A percentile compares a stretch with the other conserved stretches of the same genome.
Conservation (phyloP, 2,797 vertebrate genomes). For the Microctenopoma lineatum region DNA sequence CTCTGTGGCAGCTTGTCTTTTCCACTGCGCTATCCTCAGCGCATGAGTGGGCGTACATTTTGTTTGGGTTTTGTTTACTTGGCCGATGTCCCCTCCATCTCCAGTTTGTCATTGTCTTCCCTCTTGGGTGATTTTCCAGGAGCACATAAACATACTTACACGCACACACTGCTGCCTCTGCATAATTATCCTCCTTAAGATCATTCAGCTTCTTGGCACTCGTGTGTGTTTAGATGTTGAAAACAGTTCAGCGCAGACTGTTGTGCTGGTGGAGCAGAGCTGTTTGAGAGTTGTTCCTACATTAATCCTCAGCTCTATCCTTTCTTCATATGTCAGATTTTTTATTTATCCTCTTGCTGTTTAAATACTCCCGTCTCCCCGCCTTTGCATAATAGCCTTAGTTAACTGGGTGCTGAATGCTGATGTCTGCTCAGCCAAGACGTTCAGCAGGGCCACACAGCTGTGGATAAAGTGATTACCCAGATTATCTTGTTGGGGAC, state of each 20-base stretch:
- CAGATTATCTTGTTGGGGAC: background rate
- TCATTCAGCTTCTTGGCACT: constrained; percentile 52
- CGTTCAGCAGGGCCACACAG: constrained; percentile 1
- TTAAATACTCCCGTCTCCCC: constrained; percentile 17
- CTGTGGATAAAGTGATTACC: constrained; percentile 4
- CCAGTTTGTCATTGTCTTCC: constrained; percentile 35
- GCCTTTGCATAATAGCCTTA: constrained; percentile 52
- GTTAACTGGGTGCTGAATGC: constrained; percentile 37
- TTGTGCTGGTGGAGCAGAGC: constrained; percentile 32
- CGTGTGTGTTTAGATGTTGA: constrained; percentile 41
- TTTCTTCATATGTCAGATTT: constrained; percentile 19
- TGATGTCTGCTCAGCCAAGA: constrained; percentile 2
- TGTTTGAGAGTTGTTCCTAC: constrained; percentile 23
- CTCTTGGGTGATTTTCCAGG: constrained; percentile 35
- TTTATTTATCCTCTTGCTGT: constrained; percentile 19
- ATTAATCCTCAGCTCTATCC: constrained; percentile 15
- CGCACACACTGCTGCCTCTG: constrained; percentile 12
- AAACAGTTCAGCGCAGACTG: constrained; percentile 36
- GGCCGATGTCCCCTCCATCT: constrained; percentile 14
- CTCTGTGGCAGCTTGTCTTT: constrained; percentile 11
- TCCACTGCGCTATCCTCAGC: background rate
- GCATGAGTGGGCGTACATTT: constrained; percentile 35
- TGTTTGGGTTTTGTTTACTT: constrained; percentile 27
- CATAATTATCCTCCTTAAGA: constrained; percentile 40
- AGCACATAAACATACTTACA: background rate